A percentile compares a stretch with the other conserved stretches of the same genome.
Conservation (phyloP, 2,888 invertebrate species). For the Colostygia pectinataria region DNA sequence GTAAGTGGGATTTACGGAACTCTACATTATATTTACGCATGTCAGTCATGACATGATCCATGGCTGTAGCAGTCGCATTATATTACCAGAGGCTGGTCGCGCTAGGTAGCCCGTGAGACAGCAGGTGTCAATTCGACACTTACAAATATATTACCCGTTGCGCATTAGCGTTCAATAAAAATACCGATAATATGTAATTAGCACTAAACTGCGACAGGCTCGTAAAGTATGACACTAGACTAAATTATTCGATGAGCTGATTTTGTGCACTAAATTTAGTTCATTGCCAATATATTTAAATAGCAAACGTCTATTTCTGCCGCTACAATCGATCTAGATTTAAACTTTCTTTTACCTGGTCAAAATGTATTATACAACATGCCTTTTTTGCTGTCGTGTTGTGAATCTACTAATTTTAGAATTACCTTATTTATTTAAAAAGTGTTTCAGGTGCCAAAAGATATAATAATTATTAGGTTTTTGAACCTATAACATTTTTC, state of each 20-base stretch:
- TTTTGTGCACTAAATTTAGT: constrained; percentile 8
- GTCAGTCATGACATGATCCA: constrained; percentile 16
- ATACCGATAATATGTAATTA: constrained; percentile 19
- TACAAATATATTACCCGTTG: constrained; percentile 22
- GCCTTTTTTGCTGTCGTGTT: constrained; percentile 3
- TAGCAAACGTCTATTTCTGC: neutral
- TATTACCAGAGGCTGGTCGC: constrained; percentile 31
- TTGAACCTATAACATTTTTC: constrained; percentile 7
- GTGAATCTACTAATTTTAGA: neutral
- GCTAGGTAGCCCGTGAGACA: constrained; percentile 53
- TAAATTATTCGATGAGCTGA: constrained; percentile 2
- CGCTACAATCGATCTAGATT: neutral
- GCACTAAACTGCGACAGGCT: constrained; percentile 8
- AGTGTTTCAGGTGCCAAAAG: constrained; percentile 4
- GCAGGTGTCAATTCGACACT: constrained; percentile 65
- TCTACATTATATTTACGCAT: constrained; percentile 15
- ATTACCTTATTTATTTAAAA: constrained; percentile 3
- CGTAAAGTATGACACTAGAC: constrained; percentile 1
- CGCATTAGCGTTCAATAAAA: constrained; percentile 28
- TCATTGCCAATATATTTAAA: constrained; percentile 6
- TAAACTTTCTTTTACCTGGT: neutral
- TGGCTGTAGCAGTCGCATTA: constrained; percentile 20
- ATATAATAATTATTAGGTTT: constrained; percentile 16
- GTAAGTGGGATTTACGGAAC: no score
- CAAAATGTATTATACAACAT: neutral